Conservation (phyloP, 2,888 invertebrate genomes). For the Papilio gigon region DNA sequence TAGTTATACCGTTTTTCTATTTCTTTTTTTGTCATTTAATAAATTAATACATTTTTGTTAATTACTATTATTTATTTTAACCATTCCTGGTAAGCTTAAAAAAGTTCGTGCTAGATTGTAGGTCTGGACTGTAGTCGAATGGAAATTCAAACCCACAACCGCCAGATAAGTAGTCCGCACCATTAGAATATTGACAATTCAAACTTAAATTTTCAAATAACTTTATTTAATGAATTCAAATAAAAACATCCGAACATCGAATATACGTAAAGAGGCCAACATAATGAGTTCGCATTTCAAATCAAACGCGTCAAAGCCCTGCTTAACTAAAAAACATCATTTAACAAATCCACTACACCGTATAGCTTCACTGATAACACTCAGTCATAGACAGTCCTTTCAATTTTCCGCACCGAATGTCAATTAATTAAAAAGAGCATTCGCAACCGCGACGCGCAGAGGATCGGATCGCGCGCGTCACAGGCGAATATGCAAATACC, state of each 20-base stretch:
- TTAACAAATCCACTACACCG: conserved; percentile 1
- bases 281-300: conserved; percentile 1
- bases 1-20: too few relatives aligned
- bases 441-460: neutral
- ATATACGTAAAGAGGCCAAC: neutral
- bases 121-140: too few relatives aligned
- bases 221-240: too few relatives aligned
- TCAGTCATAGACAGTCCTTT: conserved; percentile 21
- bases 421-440: conserved; percentile 33
- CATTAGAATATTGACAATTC: too few relatives aligned
- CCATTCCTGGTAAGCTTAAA: too few relatives aligned
- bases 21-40: too few relatives aligned
- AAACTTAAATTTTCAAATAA: too few relatives aligned
- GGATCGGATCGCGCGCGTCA: conserved; percentile 12
- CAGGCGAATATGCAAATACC: conserved; percentile 19
- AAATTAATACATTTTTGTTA: too few relatives aligned
- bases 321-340: conserved; percentile 7
- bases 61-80: too few relatives aligned
- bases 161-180: too few relatives aligned
- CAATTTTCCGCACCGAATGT: conserved; percentile 27
- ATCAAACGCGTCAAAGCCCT: conserved; percentile 4
- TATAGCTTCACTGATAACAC: conserved; percentile 8
- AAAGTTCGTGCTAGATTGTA: too few relatives aligned
- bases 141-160: too few relatives aligned
- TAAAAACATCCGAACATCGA: neutral